These are phyloP conservation scores for Parnassius glacialis DNA, from an alignment of 2,888 invertebrate species.

Conservation along the genomic window DNA sequence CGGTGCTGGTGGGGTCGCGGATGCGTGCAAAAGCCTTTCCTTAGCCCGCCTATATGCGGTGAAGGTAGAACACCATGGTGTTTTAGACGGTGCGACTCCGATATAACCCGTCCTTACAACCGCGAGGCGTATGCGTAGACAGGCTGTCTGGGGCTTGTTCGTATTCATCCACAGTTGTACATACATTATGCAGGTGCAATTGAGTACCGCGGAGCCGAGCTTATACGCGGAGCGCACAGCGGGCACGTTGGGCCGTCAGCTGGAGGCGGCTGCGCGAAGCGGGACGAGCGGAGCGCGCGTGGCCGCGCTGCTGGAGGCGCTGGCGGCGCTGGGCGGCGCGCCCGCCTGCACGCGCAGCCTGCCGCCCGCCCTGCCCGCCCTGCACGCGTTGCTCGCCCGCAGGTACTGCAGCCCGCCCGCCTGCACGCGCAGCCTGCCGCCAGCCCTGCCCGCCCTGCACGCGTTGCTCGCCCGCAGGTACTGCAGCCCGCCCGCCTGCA, in stretches of 20 bases:
- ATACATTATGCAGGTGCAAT: constrained; percentile 50
- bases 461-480: constrained; percentile 8
- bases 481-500: not conserved
- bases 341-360: not conserved
- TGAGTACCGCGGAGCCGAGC: constrained; percentile 52
- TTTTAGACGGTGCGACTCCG: no score
- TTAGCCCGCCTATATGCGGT: no score
- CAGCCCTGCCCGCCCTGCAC: constrained; percentile 38
- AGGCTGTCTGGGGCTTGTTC: no score
- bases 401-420: constrained; percentile 41
- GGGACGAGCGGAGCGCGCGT: constrained; percentile 42
- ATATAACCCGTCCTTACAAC: no score
- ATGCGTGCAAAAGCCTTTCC: no score
- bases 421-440: constrained; percentile 45
- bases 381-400: constrained; percentile 36
- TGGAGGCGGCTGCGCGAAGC: constrained; percentile 30
- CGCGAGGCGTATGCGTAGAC: no score
- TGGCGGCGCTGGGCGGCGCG: constrained; percentile 32
- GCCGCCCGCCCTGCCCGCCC: constrained; percentile 31
- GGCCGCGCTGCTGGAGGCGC: constrained; percentile 24
- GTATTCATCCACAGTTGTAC: no score
- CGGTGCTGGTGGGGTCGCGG: no score
- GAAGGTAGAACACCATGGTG: no score
- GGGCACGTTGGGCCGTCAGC: constrained; percentile 46
- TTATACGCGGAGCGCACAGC: constrained; percentile 58